These are phyloP conservation scores for Leucoptera coffeella DNA, from an alignment of 2,888 invertebrate species.

Conservation along the genomic window DNA sequence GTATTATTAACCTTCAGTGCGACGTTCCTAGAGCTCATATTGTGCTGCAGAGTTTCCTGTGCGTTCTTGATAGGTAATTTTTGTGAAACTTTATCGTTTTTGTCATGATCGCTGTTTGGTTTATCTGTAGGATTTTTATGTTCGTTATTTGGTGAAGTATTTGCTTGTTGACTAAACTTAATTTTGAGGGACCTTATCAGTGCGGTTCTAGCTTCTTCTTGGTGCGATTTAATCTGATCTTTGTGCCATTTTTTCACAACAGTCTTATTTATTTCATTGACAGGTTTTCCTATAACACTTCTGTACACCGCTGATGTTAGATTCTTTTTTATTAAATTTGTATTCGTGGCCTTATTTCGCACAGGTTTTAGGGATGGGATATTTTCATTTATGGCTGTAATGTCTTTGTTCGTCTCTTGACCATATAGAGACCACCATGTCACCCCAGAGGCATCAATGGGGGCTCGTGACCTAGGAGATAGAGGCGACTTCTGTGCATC, in stretches of 20 bases:
- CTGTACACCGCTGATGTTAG: slow-evolving; percentile 12
- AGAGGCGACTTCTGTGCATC: slow-evolving; percentile 14
- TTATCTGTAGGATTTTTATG: slow-evolving; percentile 4
- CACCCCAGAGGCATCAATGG: slow-evolving; percentile 20
- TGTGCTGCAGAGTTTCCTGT: slow-evolving; percentile 11
- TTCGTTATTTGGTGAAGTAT: no score
- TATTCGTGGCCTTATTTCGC: slow-evolving; percentile 4
- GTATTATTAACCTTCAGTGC: background rate
- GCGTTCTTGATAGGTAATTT: slow-evolving; percentile 41
- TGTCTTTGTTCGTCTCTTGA: background rate
- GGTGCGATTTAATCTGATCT: slow-evolving; percentile 22
- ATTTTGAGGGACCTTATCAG: slow-evolving; percentile 40
- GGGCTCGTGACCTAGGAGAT: slow-evolving; percentile 30
- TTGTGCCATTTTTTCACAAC: slow-evolving; percentile 35
- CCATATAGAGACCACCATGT: slow-evolving; percentile 28
- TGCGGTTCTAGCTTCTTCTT: slow-evolving; percentile 28
- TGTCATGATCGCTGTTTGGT: slow-evolving; percentile 14
- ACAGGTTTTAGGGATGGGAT: slow-evolving; percentile 1
- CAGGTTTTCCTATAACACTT: slow-evolving; percentile 9
- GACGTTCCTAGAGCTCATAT: background rate
- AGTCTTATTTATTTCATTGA: no score
- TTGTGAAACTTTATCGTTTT: slow-evolving; percentile 27
- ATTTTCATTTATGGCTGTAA: no score
- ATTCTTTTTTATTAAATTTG: slow-evolving; percentile 10
- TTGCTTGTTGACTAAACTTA: slow-evolving; percentile 20